Evolutionary conservation across 2,888 invertebrate genomes (phyloP).

Genomic region (Gisinianus flammeolus): DNA sequence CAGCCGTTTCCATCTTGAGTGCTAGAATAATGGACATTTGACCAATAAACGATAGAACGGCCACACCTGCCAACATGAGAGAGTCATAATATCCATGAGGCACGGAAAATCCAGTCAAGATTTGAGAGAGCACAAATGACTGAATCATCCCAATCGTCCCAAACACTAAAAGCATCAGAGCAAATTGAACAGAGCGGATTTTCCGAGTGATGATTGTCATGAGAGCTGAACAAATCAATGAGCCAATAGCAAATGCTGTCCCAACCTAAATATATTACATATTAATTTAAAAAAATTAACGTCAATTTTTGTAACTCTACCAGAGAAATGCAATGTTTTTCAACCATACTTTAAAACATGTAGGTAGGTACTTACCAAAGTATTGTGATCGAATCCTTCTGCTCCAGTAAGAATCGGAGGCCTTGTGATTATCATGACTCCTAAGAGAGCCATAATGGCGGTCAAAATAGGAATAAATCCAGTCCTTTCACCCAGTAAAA

Average conservation of each 20-base stretch:
- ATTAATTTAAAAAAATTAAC: not conserved
- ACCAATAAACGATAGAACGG: slow-evolving; percentile 83
- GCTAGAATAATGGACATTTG: slow-evolving; percentile 86
- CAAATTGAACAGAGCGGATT: slow-evolving; percentile 56
- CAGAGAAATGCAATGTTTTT: not conserved
- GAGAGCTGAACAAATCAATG: slow-evolving; percentile 53
- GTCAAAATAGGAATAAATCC: slow-evolving; percentile 55
- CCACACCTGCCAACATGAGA: slow-evolving; percentile 63
- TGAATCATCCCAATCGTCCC: slow-evolving; percentile 54
- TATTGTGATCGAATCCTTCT: slow-evolving; percentile 49
- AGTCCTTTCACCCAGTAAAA: slow-evolving; percentile 54
- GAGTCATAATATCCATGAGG: slow-evolving; percentile 44
- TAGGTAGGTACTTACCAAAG: slow-evolving; percentile 46
- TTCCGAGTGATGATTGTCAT: slow-evolving; percentile 56
- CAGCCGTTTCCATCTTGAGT: slow-evolving; percentile 86
- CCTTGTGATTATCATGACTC: slow-evolving; percentile 53
- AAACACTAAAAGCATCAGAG: slow-evolving; percentile 54
- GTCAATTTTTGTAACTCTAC: not conserved
- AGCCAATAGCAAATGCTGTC: slow-evolving; percentile 52
- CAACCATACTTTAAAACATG: not conserved
- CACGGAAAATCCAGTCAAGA: slow-evolving; percentile 44
- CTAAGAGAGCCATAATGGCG: slow-evolving; percentile 48
- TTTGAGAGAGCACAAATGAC: slow-evolving; percentile 44
- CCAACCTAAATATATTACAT: slow-evolving; percentile 53
- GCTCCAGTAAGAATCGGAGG: slow-evolving; percentile 55